Base-by-base conservation (phyloP, 2,888 invertebrate genomes). In the Glomeris marginata region DNA sequence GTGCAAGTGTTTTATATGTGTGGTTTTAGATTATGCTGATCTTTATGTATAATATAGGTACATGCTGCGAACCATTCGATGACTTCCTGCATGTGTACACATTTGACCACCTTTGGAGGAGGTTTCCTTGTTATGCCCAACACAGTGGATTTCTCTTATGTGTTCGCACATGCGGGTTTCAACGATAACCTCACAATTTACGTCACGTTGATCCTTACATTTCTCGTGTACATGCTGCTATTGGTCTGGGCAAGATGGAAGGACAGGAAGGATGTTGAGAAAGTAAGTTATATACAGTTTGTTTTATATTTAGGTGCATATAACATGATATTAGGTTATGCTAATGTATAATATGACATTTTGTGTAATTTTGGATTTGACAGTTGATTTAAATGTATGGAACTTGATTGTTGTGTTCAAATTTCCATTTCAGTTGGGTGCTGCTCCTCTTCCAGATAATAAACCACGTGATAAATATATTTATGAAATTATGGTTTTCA, bases 71-170 rank as follows among this genome's bases (percentile, higher is more conserved):
- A 50, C 21, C 20, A 33, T 8, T 28, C 16, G 15, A 33, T 45
- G 40, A 50, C 50, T 33, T 40, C 22, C 20, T 49, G 50, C 44
- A 34, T 34, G 28, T 53, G 53, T 41, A 47, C 18, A 20, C 72
- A 72, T 55, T 55, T 71, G 58, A 70, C 71, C 11, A 61, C 65
- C 22, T 72, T 72, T 55, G 66, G 66, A 3, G 64, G 66, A 5
- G 70, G 70, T 18, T 67, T 69, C 59, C 64, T 66, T n/a, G 66
- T 70, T 1, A 62, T 64, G 15, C 71, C 71, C 1, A 71, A 71
- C 58, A 62, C 65, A 13, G 67, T 72, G 11, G 67, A 72, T 61
- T 72, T 69, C 60, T 61, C 63, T 54, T 70, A 66, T 55, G 68
- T 72, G 6, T 69, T 71, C 52, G 61, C 64, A 33, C 65, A 72